phyloP scores from a whole-genome alignment of 1,140 invertebrate species.

The Macrocentrus cingulum region DNA sequence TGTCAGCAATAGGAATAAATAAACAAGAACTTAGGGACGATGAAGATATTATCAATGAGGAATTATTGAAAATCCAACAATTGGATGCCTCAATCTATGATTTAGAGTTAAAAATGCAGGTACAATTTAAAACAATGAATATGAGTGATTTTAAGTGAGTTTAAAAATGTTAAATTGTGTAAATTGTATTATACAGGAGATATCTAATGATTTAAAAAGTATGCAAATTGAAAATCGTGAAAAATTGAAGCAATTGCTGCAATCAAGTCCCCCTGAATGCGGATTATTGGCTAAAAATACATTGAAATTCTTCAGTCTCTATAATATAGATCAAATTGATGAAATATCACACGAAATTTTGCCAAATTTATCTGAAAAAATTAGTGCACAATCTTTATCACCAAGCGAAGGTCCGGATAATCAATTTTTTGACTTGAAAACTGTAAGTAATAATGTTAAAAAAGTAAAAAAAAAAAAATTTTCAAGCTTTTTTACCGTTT shows the following conservation, averaged over 20 bases:
- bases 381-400: too few species aligned
- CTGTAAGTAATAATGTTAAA: too few species aligned
- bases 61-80: slow-evolving; percentile 25
- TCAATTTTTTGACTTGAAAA: too few species aligned
- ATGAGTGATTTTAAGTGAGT: neutral
- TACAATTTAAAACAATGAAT: neutral
- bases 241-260: slow-evolving; percentile 26
- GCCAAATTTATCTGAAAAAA: too few species aligned
- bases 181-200: too few species aligned
- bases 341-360: neutral
- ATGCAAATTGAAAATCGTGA: slow-evolving; percentile 32
- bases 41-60: slow-evolving; percentile 16
- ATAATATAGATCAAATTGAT: neutral
- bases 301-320: slow-evolving; percentile 29
- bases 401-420: too few species aligned
- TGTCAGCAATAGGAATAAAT: too few species aligned
- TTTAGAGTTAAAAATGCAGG: slow-evolving; percentile 31
- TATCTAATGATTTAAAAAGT: slow-evolving; percentile 26
- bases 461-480: too few species aligned
- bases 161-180: neutral
- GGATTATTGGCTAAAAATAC: slow-evolving; percentile 31
- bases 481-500: too few species aligned
- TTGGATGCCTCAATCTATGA: slow-evolving; percentile 30
- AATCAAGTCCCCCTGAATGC: slow-evolving; percentile 18
- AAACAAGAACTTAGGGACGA: too few species aligned